These are phyloP conservation scores for Channallabes apus DNA, from an alignment of 2,797 vertebrate genomes.

Conservation along the genomic window DNA sequence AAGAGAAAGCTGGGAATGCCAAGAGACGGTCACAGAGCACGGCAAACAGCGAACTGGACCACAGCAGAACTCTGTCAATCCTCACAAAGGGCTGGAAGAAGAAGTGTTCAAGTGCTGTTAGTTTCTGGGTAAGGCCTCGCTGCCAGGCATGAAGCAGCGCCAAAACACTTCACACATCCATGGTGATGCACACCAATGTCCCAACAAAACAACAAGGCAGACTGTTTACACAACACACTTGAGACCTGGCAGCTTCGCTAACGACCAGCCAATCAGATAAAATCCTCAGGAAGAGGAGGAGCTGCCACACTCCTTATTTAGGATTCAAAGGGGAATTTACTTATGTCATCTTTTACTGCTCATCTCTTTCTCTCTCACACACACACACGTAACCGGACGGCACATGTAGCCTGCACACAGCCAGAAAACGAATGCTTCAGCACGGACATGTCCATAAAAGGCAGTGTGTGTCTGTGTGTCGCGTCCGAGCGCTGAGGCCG, in stretches of 20 bases:
- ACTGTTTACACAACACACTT: slow-evolving; percentile 22
- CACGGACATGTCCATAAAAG: background rate
- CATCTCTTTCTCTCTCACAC: background rate
- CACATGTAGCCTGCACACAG: background rate
- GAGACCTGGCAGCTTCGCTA: slow-evolving; percentile 21
- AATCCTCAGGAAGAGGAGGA: background rate
- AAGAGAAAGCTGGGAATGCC: slow-evolving; percentile 17
- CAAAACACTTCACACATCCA: slow-evolving; percentile 35
- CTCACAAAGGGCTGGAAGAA: background rate
- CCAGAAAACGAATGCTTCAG: background rate
- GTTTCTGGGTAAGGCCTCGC: background rate
- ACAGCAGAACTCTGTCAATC: background rate
- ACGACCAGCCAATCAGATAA: background rate
- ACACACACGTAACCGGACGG: background rate
- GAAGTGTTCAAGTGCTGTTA: background rate
- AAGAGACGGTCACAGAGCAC: slow-evolving; percentile 19
- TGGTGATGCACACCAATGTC: slow-evolving; percentile 14
- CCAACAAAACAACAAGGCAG: slow-evolving; percentile 8
- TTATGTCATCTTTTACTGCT: background rate
- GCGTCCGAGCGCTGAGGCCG: background rate
- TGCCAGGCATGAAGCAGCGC: slow-evolving; percentile 5
- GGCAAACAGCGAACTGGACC: slow-evolving; percentile 3
- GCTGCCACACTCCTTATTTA: background rate
- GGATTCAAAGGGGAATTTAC: background rate
- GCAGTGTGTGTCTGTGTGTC: background rate